Evolutionary conservation across 2,113 vertebrate genomes (phyloP).

Genomic region (Mugil cephalus): DNA sequence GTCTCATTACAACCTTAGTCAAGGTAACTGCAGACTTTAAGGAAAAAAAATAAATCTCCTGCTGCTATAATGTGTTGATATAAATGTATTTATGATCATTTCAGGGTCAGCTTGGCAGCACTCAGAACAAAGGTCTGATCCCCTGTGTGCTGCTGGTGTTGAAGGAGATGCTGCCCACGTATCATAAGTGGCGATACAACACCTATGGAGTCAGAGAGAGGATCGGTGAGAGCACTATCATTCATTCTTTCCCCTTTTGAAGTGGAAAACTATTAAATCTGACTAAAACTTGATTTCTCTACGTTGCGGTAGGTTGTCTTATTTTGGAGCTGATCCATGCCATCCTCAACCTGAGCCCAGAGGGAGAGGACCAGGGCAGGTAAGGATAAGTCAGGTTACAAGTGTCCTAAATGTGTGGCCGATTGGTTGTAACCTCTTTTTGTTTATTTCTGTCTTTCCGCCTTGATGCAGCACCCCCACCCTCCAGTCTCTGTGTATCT

Average conservation of each 20-base stretch:
- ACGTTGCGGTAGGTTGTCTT: conserved; percentile 87
- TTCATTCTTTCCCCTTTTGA: neutral
- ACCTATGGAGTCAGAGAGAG: conserved; percentile 92
- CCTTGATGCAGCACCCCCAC: conserved; percentile 84
- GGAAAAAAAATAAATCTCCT: neutral
- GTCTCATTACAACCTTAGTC: conserved; percentile 92
- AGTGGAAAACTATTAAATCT: neutral
- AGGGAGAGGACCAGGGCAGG: conserved; percentile 91
- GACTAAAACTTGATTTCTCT: neutral
- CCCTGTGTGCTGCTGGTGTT: conserved; percentile 96
- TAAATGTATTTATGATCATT: neutral
- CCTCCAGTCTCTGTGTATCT: conserved; percentile 95
- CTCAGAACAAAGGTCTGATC: conserved; percentile 94
- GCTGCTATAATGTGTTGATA: neutral
- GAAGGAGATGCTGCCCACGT: conserved; percentile 97
- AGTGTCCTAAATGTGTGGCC: too few relatives aligned
- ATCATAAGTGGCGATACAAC: conserved; percentile 98
- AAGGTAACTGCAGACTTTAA: conserved; percentile 84
- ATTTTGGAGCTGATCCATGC: conserved; percentile 96
- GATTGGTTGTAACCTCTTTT: too few relatives aligned
- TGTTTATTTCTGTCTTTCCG: neutral
- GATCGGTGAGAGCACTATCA: conserved; percentile 87
- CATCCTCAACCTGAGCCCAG: conserved; percentile 94
- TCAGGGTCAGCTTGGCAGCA: conserved; percentile 96
- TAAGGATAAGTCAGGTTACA: conserved; percentile 54